A percentile compares a stretch with the other conserved stretches of the same genome.
These are phyloP conservation scores for Stegostoma tigrinum DNA, from an alignment of 2,113 vertebrate genomes.

Conservation along the genomic window DNA sequence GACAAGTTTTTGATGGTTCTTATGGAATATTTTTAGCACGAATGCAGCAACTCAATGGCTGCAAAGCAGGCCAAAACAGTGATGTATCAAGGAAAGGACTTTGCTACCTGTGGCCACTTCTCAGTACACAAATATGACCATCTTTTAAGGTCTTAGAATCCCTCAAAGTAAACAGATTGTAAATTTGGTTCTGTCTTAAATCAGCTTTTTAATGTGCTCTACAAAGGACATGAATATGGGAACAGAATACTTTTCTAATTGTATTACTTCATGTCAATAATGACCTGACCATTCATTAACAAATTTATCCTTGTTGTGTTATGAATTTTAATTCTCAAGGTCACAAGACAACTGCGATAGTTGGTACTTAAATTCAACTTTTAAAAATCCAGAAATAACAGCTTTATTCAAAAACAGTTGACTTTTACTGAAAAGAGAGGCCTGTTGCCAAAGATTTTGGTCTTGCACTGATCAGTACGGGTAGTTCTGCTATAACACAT, in stretches of 20 bases:
- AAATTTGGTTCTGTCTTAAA: not conserved
- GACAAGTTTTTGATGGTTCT: too few relatives aligned
- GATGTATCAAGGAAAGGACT: not conserved
- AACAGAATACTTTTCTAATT: not conserved
- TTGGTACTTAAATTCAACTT: not conserved
- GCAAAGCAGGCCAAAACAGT: not conserved
- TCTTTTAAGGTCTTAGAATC: not conserved
- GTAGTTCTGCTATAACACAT: too few relatives aligned
- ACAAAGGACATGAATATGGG: not conserved
- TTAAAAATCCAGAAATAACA: not conserved
- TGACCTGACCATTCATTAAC: not conserved
- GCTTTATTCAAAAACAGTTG: not conserved
- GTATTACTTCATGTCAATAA: not conserved
- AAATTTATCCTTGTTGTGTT: not conserved
- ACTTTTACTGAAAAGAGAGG: too few relatives aligned
- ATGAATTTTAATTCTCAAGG: not conserved
- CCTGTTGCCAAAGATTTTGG: too few relatives aligned
- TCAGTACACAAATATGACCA: not conserved
- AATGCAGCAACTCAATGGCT: not conserved
- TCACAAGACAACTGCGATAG: not conserved
- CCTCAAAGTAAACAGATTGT: not conserved
- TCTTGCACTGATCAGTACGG: too few relatives aligned
- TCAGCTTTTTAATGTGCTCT: not conserved
- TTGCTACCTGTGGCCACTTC: not conserved
- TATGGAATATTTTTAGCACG: not conserved